Evolutionary conservation across 2,888 invertebrate genomes (phyloP), one percentile per base, ranked within the genome.

Genomic region (Carabus problematicus): DNA sequence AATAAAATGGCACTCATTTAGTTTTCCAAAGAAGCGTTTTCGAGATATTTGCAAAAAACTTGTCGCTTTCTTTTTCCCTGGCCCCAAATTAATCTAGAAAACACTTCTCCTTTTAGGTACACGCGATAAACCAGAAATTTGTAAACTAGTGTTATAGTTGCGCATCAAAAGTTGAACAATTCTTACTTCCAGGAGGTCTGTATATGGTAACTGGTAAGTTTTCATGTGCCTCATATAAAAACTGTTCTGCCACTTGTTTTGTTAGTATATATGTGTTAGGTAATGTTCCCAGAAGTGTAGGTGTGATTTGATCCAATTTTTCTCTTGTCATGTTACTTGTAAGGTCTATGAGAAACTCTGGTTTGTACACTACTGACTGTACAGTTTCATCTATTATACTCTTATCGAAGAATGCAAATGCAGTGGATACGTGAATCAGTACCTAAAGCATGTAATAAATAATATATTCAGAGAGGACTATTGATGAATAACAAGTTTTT

Each of bases 311-410:
- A 12, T 29, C 1, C 39, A 40, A 8, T 2, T 14, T n/a, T 1
- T n/a, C 16, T 40, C 11, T 18, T 4, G 16, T 42, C 8, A 12
- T 9, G 12, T 4, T 40, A n/a, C 40, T 3, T 58, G 40, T 12
- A 1, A 58, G 3, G 16, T 41, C 42, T 1, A 40, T 40, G n/a
- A 58, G 40, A 40, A 39, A 58, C 1, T 19, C 39, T 40, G 58
- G 58, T 3, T 8, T 39, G 40, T 40, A 40, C 3, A n/a, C 2
- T 8, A 39, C 1, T 9, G 29, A 39, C 7, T 19, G n/a, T 1
- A 58, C 58, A 14, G 29, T 58, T 39, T 58, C 58, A 11, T 58
- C 58, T 11, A 11, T 58, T 12, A 16, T 39, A 11, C 40, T 40
- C 16, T 16, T 14, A 11, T 39, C 12, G 12, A 9, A 1, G 9